Evolutionary conservation across 2,113 vertebrate species (phyloP), one percentile per base, ranked within the genome.

Genomic region (Xenus cinereus): DNA sequence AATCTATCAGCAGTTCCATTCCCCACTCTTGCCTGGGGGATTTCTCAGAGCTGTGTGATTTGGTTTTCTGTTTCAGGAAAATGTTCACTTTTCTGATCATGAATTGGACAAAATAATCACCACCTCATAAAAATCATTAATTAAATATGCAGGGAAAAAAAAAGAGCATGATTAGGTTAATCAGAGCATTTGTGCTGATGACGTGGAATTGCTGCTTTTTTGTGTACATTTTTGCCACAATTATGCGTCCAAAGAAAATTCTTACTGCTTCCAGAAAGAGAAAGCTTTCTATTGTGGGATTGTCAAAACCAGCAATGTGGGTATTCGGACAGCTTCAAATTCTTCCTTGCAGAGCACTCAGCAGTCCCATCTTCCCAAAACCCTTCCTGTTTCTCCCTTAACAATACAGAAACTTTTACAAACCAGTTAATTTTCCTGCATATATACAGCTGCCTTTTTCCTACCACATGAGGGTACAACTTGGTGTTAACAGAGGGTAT

Each of bases 1-100:
- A 93, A 74, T 79, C 80, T 82, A 84, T 76, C 75, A 90, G 78
- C 87, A 66, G 24, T 57, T 88, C 87, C 86, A 89, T 78, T 91
- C 79, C 75, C 43, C 32, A 27, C 9, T 81, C 37, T 56, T 35
- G 75, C 75, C 45, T 53, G 53, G 50, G 91, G 63, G 81, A 83
- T 85, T 67, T 24, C 82, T 51, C 71, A 26, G 62, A 57, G 79
- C 56, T 56, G 1, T 32, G 26, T 3, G 23, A 67, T 37, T 27
- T n/a, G 7, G 32, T 93, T 67, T 74, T 43, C 50, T 50, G 16
- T 35, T 89, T 67, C 2, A 1, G 43, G 27, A 82, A 93, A 96
- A 59, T 7, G 21, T 7, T 86, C 54, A 4, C 8, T 41, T 60
- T 94, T 84, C 62, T 78, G 69, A 51, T 43, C 4, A 2, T 9